Percentiles rank a stretch among this genome's conserved stretches.
Evolutionary conservation across 2,797 vertebrate species (phyloP).

Genomic region (Channallabes apus): DNA sequence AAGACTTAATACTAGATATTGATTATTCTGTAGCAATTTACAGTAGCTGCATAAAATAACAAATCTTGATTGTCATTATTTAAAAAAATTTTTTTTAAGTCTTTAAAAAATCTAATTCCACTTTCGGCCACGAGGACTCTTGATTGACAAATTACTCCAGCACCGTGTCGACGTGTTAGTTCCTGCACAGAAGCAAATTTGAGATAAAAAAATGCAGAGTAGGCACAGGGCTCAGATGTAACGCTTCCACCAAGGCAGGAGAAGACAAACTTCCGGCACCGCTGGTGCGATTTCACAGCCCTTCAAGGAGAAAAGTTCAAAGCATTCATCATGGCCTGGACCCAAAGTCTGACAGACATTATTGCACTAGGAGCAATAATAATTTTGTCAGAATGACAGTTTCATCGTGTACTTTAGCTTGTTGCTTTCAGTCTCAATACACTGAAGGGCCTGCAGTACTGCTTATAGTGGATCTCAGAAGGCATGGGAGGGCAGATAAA

Average conservation of each 20-base stretch:
- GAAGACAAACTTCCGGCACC: constrained; percentile 26
- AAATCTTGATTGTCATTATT: too few relatives aligned
- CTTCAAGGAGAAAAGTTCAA: constrained; percentile 49
- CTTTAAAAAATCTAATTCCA: too few relatives aligned
- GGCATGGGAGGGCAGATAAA: not conserved
- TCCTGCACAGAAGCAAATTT: not conserved
- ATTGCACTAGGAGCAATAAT: constrained; percentile 34
- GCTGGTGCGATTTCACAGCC: constrained; percentile 31
- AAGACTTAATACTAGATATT: too few relatives aligned
- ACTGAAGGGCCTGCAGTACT: constrained; percentile 4
- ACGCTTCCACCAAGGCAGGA: constrained; percentile 7
- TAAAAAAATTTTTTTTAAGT: too few relatives aligned
- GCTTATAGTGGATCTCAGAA: not conserved
- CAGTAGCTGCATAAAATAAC: too few relatives aligned
- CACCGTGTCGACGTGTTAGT: not conserved
- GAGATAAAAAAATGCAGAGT: not conserved
- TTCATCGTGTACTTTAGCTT: constrained; percentile 37
- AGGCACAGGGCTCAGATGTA: not conserved
- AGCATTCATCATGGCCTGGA: constrained; percentile 40
- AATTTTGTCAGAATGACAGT: constrained; percentile 47
- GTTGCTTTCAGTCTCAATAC: constrained; percentile 28
- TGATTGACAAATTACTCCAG: not conserved
- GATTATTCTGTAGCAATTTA: too few relatives aligned
- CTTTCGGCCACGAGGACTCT: not conserved
- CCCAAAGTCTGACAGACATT: constrained; percentile 45